A percentile compares a stretch with the other conserved stretches of the same genome.
Conservation (phyloP, 2,888 invertebrate genomes). For the Cabera pusaria region DNA sequence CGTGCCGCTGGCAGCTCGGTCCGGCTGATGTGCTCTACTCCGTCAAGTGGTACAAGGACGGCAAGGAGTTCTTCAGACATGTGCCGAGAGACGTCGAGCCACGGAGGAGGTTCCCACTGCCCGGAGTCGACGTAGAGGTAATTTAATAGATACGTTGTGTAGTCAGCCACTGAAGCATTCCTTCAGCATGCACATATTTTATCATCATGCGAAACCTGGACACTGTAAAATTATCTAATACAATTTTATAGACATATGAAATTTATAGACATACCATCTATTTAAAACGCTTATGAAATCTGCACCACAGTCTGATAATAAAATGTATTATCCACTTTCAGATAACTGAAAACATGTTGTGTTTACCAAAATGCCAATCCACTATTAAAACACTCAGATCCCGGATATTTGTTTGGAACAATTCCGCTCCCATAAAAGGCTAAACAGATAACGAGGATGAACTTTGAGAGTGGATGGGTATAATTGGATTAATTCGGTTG, state of each 20-base stretch:
- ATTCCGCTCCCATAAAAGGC: conserved; percentile 35
- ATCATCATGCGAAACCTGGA: too few relatives aligned
- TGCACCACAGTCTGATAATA: too few relatives aligned
- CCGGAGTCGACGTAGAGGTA: conserved; percentile 93
- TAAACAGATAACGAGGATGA: conserved; percentile 47
- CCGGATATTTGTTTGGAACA: conserved; percentile 27
- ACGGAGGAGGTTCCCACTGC: conserved; percentile 89
- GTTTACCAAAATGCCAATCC: conserved; percentile 6
- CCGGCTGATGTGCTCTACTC: conserved; percentile 93
- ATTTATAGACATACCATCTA: too few relatives aligned
- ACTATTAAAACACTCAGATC: conserved; percentile 15
- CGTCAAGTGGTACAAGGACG: conserved; percentile 96
- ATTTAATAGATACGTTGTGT: too few relatives aligned
- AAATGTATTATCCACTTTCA: too few relatives aligned
- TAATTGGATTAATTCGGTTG: conserved; percentile 72
- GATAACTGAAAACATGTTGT: too few relatives aligned
- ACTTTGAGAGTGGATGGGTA: conserved; percentile 53
- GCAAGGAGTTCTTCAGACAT: conserved; percentile 94
- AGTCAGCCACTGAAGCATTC: too few relatives aligned
- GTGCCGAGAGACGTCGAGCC: conserved; percentile 93
- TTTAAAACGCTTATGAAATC: too few relatives aligned
- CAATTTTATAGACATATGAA: too few relatives aligned
- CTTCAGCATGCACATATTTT: too few relatives aligned
- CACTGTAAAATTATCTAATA: too few relatives aligned
- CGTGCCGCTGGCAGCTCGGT: conserved; percentile 91